Conservation (phyloP, 2,797 vertebrate genomes). For the Sebastes melanostomus region DNA sequence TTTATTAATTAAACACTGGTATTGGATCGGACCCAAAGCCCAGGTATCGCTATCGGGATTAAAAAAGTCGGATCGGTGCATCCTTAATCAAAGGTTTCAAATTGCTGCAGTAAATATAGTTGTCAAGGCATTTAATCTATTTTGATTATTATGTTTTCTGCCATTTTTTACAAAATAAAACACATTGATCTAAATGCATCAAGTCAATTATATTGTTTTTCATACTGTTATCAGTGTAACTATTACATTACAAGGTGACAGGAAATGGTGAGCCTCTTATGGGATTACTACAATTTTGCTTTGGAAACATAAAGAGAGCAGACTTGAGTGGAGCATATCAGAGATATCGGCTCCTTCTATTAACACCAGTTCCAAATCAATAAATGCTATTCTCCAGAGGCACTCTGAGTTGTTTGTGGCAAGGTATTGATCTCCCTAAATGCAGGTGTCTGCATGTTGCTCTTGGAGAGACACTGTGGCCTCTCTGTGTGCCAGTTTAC, state of each 20-base stretch:
- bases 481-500: conserved; percentile 56
- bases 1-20: too few relatives aligned
- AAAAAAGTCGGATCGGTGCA: too few relatives aligned
- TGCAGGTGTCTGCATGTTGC: conserved; percentile 75
- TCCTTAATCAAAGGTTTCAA: neutral
- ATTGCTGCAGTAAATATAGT: neutral
- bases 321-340: conserved; percentile 39
- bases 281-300: conserved; percentile 25
- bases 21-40: too few relatives aligned
- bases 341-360: conserved; percentile 62
- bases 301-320: conserved; percentile 24
- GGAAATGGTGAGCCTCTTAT: conserved; percentile 3
- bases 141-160: neutral
- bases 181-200: neutral
- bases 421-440: conserved; percentile 78
- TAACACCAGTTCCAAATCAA: conserved; percentile 71
- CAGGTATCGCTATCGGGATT: too few relatives aligned
- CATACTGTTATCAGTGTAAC: neutral
- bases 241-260: conserved; percentile 14
- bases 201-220: neutral
- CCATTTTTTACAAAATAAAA: neutral
- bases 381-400: conserved; percentile 68
- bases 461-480: conserved; percentile 56
- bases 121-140: neutral
- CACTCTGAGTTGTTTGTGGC: conserved; percentile 61